Evolutionary conservation across 1,140 invertebrate species (phyloP), one percentile per base, ranked within the genome.

Genomic region (Patella vulgata): DNA sequence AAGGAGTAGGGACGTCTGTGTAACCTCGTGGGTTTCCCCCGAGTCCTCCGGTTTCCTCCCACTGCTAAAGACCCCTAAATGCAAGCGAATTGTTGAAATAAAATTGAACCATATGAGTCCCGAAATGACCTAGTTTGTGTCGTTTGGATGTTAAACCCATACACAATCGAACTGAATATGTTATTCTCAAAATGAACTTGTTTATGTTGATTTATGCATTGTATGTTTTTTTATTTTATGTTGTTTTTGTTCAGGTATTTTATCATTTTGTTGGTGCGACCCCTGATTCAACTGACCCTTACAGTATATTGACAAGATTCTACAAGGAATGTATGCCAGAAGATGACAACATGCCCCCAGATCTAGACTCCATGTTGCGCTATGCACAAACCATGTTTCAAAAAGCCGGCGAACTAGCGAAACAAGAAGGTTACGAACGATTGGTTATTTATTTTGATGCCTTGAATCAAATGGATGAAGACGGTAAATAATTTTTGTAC

Each of bases 401-500:
- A n/a, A 54, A 59, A 33, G 60, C 59, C 0, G 40, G 55, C 5
- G 17, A 47, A 48, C 30, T 50, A 12, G 62, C 58, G 23, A 14
- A 19, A 21, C 39, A 55, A 31, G 53, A 67, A 39, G 65, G 61
- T 4, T 62, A 50, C n/a, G n/a, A 50, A 8, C 60, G 53, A 21
- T 54, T 71, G 19, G 40, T 71, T 21, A 11, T 71, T 17, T 64
- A 63, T 28, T 51, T 77, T 43, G 74, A 77, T 61, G 70, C 71
- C 21, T 39, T 77, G 57, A 77, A 77, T 63, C 74, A 77, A 63
- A 66, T 77, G 58, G 69, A 71, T 59, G 62, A 71, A 53, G 65
- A 67, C 30, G 69, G 69, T 71, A 62, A 63, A 19, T n/a, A 36
- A 8, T 36, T 36, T 14, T 36, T 36, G 33, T 36, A 14, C 14